Evolutionary conservation across 37 sponge, comb jelly and placozoan genomes (phyloP).

Genomic region (Spongilla lacustris): DNA sequence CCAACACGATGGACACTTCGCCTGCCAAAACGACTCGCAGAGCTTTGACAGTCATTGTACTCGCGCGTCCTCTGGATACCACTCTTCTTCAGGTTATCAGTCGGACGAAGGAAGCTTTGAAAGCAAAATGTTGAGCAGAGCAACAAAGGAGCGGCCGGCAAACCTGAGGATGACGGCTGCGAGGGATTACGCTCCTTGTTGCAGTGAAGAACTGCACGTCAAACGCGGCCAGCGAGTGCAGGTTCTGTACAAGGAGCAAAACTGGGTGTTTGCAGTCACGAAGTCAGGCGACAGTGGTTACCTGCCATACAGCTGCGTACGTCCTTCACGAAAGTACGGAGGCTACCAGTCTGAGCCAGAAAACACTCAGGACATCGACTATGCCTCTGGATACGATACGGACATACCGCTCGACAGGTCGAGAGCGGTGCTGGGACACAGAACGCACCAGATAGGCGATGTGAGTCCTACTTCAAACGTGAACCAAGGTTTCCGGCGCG

Average conservation of each 20-base stretch:
- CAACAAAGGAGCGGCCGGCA: conserved; percentile 65
- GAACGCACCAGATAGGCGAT: conserved; percentile 32
- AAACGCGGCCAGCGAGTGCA: conserved; percentile 78
- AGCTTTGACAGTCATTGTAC: conserved; percentile 51
- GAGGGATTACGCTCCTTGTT: conserved; percentile 76
- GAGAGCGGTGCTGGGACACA: background rate
- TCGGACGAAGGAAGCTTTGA: conserved; percentile 77
- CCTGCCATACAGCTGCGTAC: conserved; percentile 70
- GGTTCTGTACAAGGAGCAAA: conserved; percentile 77
- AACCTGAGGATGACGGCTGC: conserved; percentile 79
- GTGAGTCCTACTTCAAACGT: conserved; percentile 33
- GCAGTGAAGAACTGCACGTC: conserved; percentile 76
- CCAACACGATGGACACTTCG: conserved; percentile 19
- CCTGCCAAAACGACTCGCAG: conserved; percentile 48
- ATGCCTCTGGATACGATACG: conserved; percentile 76
- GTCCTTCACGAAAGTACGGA: conserved; percentile 77
- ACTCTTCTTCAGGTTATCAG: conserved; percentile 36
- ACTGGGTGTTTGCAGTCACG: conserved; percentile 83
- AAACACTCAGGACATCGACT: conserved; percentile 15
- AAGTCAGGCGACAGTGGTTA: conserved; percentile 75
- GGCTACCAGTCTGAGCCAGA: conserved; percentile 81
- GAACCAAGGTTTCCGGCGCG: conserved; percentile 38
- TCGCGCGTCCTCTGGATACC: conserved; percentile 44
- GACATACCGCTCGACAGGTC: conserved; percentile 34
- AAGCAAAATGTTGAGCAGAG: conserved; percentile 64